Evolutionary conservation across 2,888 invertebrate species (phyloP).

Genomic region (Troides helena): DNA sequence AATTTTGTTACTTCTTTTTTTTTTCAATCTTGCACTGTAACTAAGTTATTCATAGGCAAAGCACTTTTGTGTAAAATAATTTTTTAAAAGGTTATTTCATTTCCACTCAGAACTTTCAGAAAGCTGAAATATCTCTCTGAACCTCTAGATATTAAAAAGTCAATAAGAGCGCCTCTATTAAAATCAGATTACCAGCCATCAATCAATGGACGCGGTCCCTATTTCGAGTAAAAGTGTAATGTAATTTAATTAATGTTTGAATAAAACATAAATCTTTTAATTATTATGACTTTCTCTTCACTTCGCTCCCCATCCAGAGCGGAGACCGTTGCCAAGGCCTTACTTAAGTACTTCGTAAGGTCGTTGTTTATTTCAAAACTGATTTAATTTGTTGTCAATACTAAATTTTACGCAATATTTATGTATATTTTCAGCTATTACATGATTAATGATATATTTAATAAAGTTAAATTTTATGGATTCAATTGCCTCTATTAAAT

Average conservation of each 20-base stretch:
- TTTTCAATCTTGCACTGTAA: too few species aligned
- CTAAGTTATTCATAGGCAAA: background rate
- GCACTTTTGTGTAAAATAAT: background rate
- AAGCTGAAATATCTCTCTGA: constrained; percentile 15
- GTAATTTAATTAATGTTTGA: constrained; percentile 30
- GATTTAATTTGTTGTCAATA: constrained; percentile 22
- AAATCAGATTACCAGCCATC: constrained; percentile 30
- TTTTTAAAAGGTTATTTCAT: constrained; percentile 19
- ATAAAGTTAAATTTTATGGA: background rate
- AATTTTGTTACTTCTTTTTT: too few species aligned
- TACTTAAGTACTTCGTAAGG: constrained; percentile 22
- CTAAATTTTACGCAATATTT: constrained; percentile 1
- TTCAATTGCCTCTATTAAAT: too few species aligned
- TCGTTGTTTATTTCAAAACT: constrained; percentile 22
- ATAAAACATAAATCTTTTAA: constrained; percentile 30
- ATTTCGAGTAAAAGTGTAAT: constrained; percentile 28
- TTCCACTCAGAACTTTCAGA: constrained; percentile 15
- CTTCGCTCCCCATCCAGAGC: constrained; percentile 6
- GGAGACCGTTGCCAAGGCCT: constrained; percentile 23
- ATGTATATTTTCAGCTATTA: background rate
- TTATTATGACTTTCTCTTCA: constrained; percentile 26
- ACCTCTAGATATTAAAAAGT: constrained; percentile 23
- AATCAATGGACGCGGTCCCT: constrained; percentile 27
- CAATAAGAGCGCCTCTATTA: constrained; percentile 27
- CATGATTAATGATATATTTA: background rate